A percentile compares a stretch with the other conserved stretches of the same genome.
These are phyloP conservation scores for Lophochroa leadbeateri DNA, from an alignment of 2,113 vertebrate species.

Conservation along the genomic window DNA sequence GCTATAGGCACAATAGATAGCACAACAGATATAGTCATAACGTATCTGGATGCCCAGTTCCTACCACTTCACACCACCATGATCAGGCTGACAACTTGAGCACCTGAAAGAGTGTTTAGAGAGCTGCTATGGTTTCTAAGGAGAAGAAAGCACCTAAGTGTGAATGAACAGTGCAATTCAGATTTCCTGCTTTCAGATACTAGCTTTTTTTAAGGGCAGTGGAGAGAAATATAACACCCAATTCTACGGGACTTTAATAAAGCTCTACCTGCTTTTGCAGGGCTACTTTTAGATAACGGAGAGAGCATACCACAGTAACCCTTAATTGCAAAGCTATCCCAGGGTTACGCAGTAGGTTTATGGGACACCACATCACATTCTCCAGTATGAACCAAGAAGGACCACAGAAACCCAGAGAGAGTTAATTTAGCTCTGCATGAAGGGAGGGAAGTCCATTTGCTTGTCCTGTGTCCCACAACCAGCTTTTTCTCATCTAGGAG, in stretches of 20 bases:
- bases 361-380: background rate
- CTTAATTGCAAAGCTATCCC: background rate
- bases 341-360: background rate
- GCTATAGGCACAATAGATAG: background rate
- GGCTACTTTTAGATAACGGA: background rate
- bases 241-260: background rate
- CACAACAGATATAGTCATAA: background rate
- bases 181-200: background rate
- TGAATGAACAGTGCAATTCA: background rate
- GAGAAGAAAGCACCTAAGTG: background rate
- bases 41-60: background rate
- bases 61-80: background rate
- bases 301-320: background rate
- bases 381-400: background rate
- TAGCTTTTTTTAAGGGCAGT: background rate
- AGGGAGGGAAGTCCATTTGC: background rate
- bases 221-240: background rate
- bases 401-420: background rate
- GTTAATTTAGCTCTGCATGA: background rate
- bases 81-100: background rate
- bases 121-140: background rate
- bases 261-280: background rate
- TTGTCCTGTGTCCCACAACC: background rate
- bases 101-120: background rate
- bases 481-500: background rate